phyloP scores from a whole-genome alignment of 2,113 vertebrate genomes.

The Talpa occidentalis region DNA sequence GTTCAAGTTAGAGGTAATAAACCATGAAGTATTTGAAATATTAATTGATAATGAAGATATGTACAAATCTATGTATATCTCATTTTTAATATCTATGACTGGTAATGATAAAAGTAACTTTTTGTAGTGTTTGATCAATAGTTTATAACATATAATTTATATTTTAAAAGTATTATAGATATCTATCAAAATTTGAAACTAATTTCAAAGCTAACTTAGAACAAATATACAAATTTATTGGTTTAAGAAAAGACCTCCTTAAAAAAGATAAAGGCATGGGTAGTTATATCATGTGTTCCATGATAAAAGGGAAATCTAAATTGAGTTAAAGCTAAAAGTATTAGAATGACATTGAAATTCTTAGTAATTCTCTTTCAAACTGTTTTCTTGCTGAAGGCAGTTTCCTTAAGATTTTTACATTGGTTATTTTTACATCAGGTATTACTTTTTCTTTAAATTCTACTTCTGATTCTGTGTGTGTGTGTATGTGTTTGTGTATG shows the following conservation, averaged over 20 bases:
- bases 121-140: constrained; percentile 46
- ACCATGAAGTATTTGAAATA: constrained; percentile 46
- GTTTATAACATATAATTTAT: constrained; percentile 37
- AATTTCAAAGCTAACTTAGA: constrained; percentile 23
- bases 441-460: no score
- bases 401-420: constrained; percentile 1
- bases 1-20: constrained; percentile 46
- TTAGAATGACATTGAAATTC: not conserved
- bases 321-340: not conserved
- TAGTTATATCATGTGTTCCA: not conserved
- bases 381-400: not conserved
- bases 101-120: not conserved
- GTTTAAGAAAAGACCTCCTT: not conserved
- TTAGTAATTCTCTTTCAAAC: not conserved
- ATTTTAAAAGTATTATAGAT: not conserved
- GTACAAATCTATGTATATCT: not conserved
- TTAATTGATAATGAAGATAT: constrained; percentile 42
- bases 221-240: constrained; percentile 31
- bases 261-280: not conserved
- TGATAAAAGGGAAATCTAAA: not conserved
- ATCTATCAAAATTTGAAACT: not conserved
- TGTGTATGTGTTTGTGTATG: no score
- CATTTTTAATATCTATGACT: not conserved
- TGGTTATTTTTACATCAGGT: not conserved
- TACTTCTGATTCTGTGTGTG: no score